These are phyloP conservation scores for Campylomormyrus numenius DNA, from an alignment of 2,113 vertebrate genomes.

Conservation along the genomic window DNA sequence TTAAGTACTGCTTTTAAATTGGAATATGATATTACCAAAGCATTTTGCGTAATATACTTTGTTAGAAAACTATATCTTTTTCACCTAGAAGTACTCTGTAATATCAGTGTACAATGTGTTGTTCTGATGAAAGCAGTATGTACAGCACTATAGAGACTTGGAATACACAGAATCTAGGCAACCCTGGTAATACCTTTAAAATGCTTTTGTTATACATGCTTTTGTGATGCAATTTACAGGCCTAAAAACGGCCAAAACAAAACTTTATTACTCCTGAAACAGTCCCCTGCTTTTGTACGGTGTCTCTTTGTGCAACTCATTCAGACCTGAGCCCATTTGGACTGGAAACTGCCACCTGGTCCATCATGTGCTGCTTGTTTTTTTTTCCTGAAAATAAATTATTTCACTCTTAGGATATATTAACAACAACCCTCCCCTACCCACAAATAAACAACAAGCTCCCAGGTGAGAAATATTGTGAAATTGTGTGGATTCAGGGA, in stretches of 20 bases:
- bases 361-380: background rate
- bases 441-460: background rate
- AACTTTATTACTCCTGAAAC: background rate
- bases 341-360: background rate
- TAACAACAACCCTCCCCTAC: background rate
- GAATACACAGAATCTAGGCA: background rate
- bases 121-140: background rate
- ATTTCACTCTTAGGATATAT: background rate
- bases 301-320: background rate
- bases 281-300: background rate
- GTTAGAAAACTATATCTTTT: background rate
- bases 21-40: background rate
- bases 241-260: background rate
- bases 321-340: background rate
- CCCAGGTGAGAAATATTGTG: background rate
- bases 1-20: background rate
- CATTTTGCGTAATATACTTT: background rate
- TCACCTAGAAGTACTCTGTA: background rate
- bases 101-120: background rate
- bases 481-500: background rate
- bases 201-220: background rate
- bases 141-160: background rate
- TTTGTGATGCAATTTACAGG: background rate
- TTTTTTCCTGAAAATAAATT: background rate
- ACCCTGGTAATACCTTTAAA: background rate